These are phyloP conservation scores for Sandelia bainsii DNA, from an alignment of 2,797 vertebrate species.

Conservation along the genomic window DNA sequence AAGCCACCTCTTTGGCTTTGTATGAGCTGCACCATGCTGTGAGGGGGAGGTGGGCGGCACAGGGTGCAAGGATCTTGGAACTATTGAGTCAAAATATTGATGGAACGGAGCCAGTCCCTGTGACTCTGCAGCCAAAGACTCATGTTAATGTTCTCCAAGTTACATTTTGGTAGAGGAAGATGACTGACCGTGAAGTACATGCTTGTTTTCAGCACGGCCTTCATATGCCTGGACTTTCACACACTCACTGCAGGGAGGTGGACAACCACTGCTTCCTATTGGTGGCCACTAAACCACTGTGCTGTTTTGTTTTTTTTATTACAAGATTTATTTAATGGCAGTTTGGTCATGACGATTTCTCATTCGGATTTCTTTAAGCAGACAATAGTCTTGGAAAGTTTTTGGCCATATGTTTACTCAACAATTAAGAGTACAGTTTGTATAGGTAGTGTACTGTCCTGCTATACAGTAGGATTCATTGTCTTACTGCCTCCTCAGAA, in stretches of 20 bases:
- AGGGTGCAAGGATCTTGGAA: constrained; percentile 59
- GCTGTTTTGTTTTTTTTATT: not conserved
- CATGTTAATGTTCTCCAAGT: constrained; percentile 62
- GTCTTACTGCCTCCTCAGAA: constrained; percentile 21
- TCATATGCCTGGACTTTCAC: constrained; percentile 13
- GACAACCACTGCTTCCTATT: constrained; percentile 5
- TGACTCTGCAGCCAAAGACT: constrained; percentile 67
- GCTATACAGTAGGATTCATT: constrained; percentile 21
- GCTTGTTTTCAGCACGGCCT: constrained; percentile 33
- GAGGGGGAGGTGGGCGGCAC: constrained; percentile 64
- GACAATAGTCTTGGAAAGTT: not conserved
- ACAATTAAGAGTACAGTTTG: constrained; percentile 1
- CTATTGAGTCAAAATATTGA: constrained; percentile 80
- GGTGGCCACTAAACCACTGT: constrained; percentile 15
- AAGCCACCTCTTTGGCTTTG: constrained; percentile 73
- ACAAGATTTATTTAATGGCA: constrained; percentile 5
- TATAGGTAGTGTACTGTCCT: not conserved
- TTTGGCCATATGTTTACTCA: constrained; percentile 19
- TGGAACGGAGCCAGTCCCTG: constrained; percentile 66
- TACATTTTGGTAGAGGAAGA: constrained; percentile 60
- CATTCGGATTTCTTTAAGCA: not conserved
- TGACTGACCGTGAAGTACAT: constrained; percentile 37
- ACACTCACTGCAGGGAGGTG: constrained; percentile 28
- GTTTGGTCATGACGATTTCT: not conserved
- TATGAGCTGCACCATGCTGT: constrained; percentile 69